Conservation (phyloP, 2,113 vertebrate genomes). For the Notothenia coriiceps region DNA sequence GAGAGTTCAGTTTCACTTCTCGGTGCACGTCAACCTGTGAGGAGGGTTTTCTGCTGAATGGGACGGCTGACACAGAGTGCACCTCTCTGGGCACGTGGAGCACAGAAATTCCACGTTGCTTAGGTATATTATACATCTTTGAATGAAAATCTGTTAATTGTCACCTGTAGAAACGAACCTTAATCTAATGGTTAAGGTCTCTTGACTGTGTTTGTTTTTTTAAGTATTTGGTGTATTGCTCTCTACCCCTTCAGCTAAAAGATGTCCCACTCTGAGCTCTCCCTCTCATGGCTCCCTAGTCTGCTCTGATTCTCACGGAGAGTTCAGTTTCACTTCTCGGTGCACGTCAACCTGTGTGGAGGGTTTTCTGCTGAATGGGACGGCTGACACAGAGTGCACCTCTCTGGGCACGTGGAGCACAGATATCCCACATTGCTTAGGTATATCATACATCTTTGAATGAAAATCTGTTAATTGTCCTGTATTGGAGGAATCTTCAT, state of each 20-base stretch:
- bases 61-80: slow-evolving; percentile 62
- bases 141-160: not conserved
- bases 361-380: slow-evolving; percentile 75
- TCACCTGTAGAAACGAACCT: no score
- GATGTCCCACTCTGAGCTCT: slow-evolving; percentile 34
- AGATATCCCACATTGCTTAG: slow-evolving; percentile 40
- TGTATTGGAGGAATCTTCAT: no score
- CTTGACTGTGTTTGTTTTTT: no score
- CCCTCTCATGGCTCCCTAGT: slow-evolving; percentile 69
- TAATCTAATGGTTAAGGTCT: no score
- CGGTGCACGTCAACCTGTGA: slow-evolving; percentile 76
- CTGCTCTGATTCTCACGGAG: slow-evolving; percentile 66
- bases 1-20: slow-evolving; percentile 75
- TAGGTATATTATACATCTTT: not conserved
- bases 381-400: slow-evolving; percentile 55
- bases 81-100: slow-evolving; percentile 74
- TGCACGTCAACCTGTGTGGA: slow-evolving; percentile 77
- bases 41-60: slow-evolving; percentile 72
- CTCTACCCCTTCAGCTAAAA: slow-evolving; percentile 55
- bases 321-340: slow-evolving; percentile 75
- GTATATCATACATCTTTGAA: not conserved
- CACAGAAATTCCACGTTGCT: slow-evolving; percentile 43
- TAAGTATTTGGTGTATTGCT: no score
- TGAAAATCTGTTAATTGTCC: no score
- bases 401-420: slow-evolving; percentile 74